Conservation (phyloP, 1,140 invertebrate genomes). For the Pristionchus pacificus region DNA sequence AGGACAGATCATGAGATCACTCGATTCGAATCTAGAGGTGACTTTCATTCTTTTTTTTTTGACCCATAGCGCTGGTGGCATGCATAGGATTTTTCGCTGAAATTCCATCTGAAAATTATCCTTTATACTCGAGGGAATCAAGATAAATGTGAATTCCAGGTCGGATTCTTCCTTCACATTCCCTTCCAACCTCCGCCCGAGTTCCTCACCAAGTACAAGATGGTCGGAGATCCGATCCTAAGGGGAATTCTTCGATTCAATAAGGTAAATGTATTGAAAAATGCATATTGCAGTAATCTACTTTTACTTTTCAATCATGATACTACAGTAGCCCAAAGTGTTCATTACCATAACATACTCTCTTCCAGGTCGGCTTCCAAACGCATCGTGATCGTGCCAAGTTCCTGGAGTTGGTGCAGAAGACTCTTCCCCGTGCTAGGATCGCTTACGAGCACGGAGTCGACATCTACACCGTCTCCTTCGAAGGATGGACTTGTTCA, state of each 20-base stretch:
- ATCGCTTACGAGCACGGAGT: slow-evolving; percentile 44
- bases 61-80: too few relatives aligned
- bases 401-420: slow-evolving; percentile 47
- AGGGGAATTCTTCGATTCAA: slow-evolving; percentile 51
- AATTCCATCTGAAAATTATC: not conserved
- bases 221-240: slow-evolving; percentile 54
- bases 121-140: not conserved
- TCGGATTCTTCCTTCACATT: slow-evolving; percentile 57
- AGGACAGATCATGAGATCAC: slow-evolving; percentile 52
- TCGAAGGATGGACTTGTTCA: slow-evolving; percentile 56
- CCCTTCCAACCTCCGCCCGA: slow-evolving; percentile 57
- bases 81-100: too few relatives aligned
- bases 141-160: slow-evolving; percentile 5
- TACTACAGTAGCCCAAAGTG: not conserved
- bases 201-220: slow-evolving; percentile 54
- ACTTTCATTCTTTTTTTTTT: too few relatives aligned
- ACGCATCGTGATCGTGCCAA: slow-evolving; percentile 54
- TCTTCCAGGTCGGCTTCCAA: slow-evolving; percentile 53
- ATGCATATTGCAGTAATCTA: not conserved
- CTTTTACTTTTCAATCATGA: not conserved
- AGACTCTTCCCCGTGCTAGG: slow-evolving; percentile 42
- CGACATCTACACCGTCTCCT: slow-evolving; percentile 53
- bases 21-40: slow-evolving; percentile 52
- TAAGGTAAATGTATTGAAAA: slow-evolving; percentile 37
- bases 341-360: slow-evolving; percentile 6